These are phyloP conservation scores for Acanthisitta chloris DNA, from an alignment of 2,113 vertebrate species.

Conservation along the genomic window DNA sequence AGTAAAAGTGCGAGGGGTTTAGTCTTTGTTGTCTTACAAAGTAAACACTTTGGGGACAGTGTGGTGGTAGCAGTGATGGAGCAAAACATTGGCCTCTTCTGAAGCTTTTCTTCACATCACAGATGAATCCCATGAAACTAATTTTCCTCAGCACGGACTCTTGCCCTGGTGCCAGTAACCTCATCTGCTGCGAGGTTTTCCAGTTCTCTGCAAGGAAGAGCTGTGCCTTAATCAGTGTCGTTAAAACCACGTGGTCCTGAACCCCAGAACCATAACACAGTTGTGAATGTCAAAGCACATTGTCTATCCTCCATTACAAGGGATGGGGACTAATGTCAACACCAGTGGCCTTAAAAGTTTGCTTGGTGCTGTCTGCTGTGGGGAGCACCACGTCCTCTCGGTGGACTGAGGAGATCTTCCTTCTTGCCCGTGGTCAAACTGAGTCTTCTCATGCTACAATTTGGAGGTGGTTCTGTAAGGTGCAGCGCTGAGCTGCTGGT, in stretches of 20 bases:
- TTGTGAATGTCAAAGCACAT: neutral
- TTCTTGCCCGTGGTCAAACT: neutral
- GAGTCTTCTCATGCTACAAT: neutral
- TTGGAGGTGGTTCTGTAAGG: neutral
- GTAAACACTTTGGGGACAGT: neutral
- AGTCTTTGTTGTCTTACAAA: neutral
- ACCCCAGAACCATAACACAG: neutral
- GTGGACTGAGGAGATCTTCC: neutral
- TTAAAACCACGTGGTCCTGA: neutral
- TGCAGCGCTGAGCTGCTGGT: neutral
- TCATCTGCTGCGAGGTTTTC: neutral
- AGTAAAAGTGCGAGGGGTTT: neutral
- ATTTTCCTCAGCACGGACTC: neutral
- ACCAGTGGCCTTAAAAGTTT: neutral
- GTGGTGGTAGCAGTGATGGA: neutral
- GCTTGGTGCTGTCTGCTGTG: neutral
- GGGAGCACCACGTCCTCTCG: fast-evolving
- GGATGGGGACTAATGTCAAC: too few species aligned
- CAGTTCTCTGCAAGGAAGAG: neutral
- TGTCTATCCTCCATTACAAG: neutral
- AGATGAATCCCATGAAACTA: neutral
- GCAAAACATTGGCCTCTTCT: neutral
- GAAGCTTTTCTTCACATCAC: neutral
- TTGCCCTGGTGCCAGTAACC: neutral
- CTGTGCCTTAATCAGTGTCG: neutral